A percentile compares a stretch with the other conserved stretches of the same genome.
Conservation (phyloP, 2,888 invertebrate species). For the Ornithoptera alexandrae region DNA sequence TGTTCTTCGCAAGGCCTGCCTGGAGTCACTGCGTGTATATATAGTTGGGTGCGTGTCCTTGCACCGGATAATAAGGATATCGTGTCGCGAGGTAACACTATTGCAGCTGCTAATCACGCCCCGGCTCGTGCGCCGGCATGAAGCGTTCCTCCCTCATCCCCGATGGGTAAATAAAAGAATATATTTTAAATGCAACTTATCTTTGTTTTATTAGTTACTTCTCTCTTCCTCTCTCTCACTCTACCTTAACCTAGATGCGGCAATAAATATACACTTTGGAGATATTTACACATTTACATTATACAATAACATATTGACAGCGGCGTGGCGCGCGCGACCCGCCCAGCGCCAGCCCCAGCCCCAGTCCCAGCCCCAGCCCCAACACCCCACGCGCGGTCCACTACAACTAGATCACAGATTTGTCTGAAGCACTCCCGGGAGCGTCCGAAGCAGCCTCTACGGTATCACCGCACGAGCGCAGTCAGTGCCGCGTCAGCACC, state of each 20-base stretch:
- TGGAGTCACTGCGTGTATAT: no score
- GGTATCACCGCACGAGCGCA: constrained; percentile 35
- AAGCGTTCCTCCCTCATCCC: no score
- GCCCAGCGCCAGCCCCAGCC: constrained; percentile 45
- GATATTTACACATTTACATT: constrained; percentile 59
- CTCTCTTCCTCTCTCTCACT: constrained; percentile 39
- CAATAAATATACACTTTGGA: constrained; percentile 75
- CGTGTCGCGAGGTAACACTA: no score
- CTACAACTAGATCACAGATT: constrained; percentile 74
- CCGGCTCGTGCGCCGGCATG: no score
- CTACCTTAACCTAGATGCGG: constrained; percentile 58
- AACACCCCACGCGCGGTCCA: constrained; percentile 40
- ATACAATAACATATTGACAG: constrained; percentile 47
- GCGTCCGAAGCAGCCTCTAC: constrained; percentile 45
- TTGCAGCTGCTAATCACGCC: no score
- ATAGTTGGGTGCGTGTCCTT: no score
- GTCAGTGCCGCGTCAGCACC: constrained; percentile 77
- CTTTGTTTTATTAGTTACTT: constrained; percentile 61
- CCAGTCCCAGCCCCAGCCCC: no score
- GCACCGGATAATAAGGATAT: no score
- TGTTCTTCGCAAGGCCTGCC: no score
- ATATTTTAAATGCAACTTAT: constrained; percentile 51
- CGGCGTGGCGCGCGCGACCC: constrained; percentile 59
- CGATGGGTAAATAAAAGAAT: constrained; percentile 46
- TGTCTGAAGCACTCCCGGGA: constrained; percentile 43